Percentiles rank a stretch among this genome's conserved stretches.
Evolutionary conservation across 2,888 invertebrate genomes (phyloP).

Genomic region (Euproctis similis): DNA sequence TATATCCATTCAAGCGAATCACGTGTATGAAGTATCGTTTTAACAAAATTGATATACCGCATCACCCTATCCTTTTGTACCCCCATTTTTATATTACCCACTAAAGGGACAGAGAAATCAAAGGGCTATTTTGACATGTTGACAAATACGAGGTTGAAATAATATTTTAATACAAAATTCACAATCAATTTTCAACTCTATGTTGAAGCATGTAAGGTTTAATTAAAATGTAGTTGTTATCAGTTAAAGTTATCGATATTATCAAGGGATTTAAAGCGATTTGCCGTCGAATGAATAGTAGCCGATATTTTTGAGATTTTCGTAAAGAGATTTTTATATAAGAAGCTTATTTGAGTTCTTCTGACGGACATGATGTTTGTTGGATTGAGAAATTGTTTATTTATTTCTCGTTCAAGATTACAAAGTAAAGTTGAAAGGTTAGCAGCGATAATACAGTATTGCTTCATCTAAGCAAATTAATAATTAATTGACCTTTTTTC

Average conservation of each 20-base stretch:
- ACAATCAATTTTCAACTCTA: conserved; percentile 14
- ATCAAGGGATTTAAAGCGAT: conserved; percentile 61
- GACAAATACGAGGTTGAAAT: conserved; percentile 64
- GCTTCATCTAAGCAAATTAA: no score
- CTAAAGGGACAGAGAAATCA: conserved; percentile 61
- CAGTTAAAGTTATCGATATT: conserved; percentile 49
- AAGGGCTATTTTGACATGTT: conserved; percentile 70
- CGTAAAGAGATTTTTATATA: conserved; percentile 30
- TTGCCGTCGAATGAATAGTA: conserved; percentile 53
- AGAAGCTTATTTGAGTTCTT: conserved; percentile 36
- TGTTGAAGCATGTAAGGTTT: conserved; percentile 6
- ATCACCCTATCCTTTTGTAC: conserved; percentile 37
- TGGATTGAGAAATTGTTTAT: conserved; percentile 11
- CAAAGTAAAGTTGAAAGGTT: no score
- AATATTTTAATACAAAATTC: conserved; percentile 29
- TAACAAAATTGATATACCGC: conserved; percentile 53
- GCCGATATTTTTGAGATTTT: conserved; percentile 29
- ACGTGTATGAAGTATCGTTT: conserved; percentile 30
- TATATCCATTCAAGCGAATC: conserved; percentile 23
- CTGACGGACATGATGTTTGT: conserved; percentile 28
- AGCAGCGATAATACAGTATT: no score
- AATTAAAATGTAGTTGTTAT: conserved; percentile 4
- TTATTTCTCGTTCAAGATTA: conserved; percentile 6
- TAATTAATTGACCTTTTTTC: no score
- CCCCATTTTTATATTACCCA: conserved; percentile 37